Percentiles rank a stretch among this genome's conserved stretches.
phyloP scores from a whole-genome alignment of 2,113 vertebrate genomes.

The Euleptes europaea region DNA sequence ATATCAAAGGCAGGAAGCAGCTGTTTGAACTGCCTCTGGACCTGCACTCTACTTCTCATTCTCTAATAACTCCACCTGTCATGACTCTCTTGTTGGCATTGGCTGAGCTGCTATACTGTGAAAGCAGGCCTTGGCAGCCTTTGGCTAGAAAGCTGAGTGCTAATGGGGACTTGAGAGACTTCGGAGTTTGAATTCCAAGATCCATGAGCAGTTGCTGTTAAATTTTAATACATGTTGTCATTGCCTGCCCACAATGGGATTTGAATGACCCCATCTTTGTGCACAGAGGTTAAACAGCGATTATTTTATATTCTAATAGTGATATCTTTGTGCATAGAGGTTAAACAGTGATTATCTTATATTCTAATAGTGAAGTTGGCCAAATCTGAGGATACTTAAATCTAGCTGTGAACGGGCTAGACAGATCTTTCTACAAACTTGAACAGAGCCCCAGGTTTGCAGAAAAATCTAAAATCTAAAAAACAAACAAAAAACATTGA shows the following conservation, averaged over 20 bases:
- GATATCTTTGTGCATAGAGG: neutral
- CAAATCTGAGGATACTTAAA: too few species aligned
- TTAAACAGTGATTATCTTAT: neutral
- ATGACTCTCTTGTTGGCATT: neutral
- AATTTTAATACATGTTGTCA: neutral
- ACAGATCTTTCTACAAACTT: too few species aligned
- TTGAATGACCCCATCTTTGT: neutral
- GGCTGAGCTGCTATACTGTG: neutral
- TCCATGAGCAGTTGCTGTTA: neutral
- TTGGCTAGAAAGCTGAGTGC: neutral
- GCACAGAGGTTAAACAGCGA: neutral
- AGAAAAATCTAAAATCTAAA: too few species aligned
- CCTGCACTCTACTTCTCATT: neutral
- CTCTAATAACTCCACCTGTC: neutral
- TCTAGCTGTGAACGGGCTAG: too few species aligned
- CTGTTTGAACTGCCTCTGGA: neutral
- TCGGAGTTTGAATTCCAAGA: neutral
- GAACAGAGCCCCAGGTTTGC: too few species aligned
- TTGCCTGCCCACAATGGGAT: neutral
- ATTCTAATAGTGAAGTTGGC: too few species aligned
- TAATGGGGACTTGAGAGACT: neutral
- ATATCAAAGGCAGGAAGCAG: neutral
- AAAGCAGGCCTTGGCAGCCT: neutral
- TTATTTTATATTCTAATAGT: too few species aligned
- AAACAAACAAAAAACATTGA: too few species aligned